Evolutionary conservation across 2,797 vertebrate genomes (phyloP), one percentile per base, ranked within the genome.

Genomic region (Pygocentrus nattereri): DNA sequence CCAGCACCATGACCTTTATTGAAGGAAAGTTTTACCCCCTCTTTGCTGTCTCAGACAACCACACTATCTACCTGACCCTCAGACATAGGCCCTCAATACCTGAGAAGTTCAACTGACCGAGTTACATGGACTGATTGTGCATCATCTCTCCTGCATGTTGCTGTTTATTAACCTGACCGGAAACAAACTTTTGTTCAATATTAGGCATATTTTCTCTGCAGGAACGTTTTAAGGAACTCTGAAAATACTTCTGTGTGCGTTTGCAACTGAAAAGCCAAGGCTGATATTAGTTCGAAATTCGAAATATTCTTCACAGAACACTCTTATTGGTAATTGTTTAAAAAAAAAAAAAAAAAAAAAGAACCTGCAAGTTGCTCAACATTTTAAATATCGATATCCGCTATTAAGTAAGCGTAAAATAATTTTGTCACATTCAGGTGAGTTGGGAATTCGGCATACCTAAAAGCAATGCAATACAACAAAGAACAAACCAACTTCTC

Each of bases 1-100:
- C 86, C 90, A 84, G 87, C 85, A 78, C 86, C 84, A 62, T 94
- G 94, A 93, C 92, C 93, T 95, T 95, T 94, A 90, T 87, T 88
- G 84, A 88, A 89, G 88, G 87, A 91, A 90, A 88, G 54, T 52
- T 75, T 61, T 78, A 41, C 76, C 64, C 11, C 31, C 16, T 75
- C 41, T 59, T 72, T n/a, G 65, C n/a, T 47, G 27, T 69, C 62
- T 69, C 18, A 30, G 77, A 79, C 61, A 30, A 69, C 56, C n/a
- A 71, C 52, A 54, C 41, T 70, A 64, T 83, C 64, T 54, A 71
- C 58, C 76, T 64, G 76, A 64, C 77, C 27, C 31, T 62, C 41
- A 27, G 30, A 12, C 18, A 19, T 7, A 19, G 59, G 19, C 15
- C 23, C 15, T 16, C 6, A 31, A 50, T 18, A 2, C 64, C 34